Percentiles rank a stretch among this genome's conserved stretches.
Evolutionary conservation across 23 tunicate genomes (phyloP).

Genomic region (Pegea sp.): DNA sequence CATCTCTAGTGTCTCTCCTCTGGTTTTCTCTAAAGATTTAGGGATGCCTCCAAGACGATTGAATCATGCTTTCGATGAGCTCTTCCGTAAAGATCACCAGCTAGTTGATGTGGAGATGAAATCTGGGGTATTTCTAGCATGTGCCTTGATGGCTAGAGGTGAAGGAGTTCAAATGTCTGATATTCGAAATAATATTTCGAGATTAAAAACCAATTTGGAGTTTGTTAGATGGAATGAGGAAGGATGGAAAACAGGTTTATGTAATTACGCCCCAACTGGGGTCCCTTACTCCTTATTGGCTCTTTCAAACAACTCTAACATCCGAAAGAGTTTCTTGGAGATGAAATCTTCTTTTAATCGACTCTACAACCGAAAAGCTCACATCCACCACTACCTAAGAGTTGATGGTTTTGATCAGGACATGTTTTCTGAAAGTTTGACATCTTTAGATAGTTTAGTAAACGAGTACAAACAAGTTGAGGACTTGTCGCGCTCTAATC

Average conservation of each 20-base stretch:
- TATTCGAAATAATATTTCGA: slow-evolving; percentile 51
- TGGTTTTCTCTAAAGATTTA: slow-evolving; percentile 79
- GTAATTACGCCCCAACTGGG: slow-evolving; percentile 73
- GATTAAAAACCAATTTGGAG: slow-evolving; percentile 27
- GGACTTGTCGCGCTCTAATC: slow-evolving; percentile 5
- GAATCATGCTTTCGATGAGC: slow-evolving; percentile 80
- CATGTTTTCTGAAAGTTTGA: slow-evolving; percentile 38
- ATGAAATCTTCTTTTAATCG: slow-evolving; percentile 29
- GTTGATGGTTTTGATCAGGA: slow-evolving; percentile 77
- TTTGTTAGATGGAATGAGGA: slow-evolving; percentile 97
- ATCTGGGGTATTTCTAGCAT: slow-evolving; percentile 52
- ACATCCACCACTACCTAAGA: slow-evolving; percentile 69
- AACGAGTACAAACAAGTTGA: slow-evolving; percentile 60
- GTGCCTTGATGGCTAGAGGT: slow-evolving; percentile 88
- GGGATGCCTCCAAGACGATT: slow-evolving; percentile 57
- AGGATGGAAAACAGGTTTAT: slow-evolving; percentile 99
- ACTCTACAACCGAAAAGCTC: slow-evolving; percentile 73
- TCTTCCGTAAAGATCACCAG: slow-evolving; percentile 57
- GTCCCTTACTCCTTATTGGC: slow-evolving; percentile 74
- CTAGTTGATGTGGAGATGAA: slow-evolving; percentile 52
- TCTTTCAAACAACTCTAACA: slow-evolving; percentile 69
- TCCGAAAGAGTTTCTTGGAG: slow-evolving; percentile 42
- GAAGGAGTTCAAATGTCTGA: slow-evolving; percentile 76
- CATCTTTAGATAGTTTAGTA: slow-evolving; percentile 31
- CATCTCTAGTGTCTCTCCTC: slow-evolving; percentile 71